Conservation (phyloP, 2,797 vertebrate species). For the Megalops cyprinoides region DNA sequence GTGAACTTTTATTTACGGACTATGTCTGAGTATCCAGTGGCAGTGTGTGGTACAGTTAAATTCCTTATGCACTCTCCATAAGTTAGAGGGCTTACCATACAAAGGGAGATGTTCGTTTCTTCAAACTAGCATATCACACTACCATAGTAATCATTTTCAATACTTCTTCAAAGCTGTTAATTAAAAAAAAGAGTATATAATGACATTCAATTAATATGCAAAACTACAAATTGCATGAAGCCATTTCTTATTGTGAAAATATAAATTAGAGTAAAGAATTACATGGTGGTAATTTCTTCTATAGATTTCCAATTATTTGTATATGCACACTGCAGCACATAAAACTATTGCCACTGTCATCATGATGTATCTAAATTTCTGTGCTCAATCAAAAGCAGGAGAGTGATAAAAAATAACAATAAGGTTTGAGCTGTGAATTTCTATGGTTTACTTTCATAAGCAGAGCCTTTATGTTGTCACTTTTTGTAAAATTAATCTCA, state of each 20-base stretch:
- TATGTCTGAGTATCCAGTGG: not conserved
- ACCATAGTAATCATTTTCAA: conserved; percentile 30
- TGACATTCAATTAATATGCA: conserved; percentile 31
- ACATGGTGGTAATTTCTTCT: conserved; percentile 14
- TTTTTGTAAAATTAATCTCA: conserved; percentile 70
- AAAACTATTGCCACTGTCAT: not conserved
- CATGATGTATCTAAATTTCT: conserved; percentile 26
- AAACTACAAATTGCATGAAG: conserved; percentile 5
- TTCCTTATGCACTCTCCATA: not conserved
- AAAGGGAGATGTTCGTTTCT: not conserved
- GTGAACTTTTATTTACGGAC: not conserved
- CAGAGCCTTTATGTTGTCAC: conserved; percentile 65
- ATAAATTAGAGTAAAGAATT: conserved; percentile 23
- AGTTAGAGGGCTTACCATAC: not conserved
- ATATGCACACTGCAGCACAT: conserved; percentile 3
- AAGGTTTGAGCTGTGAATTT: conserved; percentile 24
- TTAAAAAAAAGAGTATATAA: conserved; percentile 30
- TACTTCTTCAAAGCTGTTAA: conserved; percentile 32
- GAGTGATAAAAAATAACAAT: conserved; percentile 3
- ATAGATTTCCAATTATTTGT: conserved; percentile 32
- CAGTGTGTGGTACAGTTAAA: not conserved
- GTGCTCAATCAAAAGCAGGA: conserved; percentile 21
- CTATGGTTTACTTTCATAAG: conserved; percentile 33
- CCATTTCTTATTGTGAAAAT: conserved; percentile 30
- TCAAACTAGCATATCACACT: conserved; percentile 20